Percentiles rank a stretch among this genome's conserved stretches.
These are phyloP conservation scores for Chymomyza caudatula DNA, from an alignment of 2,888 invertebrate species.

Conservation along the genomic window DNA sequence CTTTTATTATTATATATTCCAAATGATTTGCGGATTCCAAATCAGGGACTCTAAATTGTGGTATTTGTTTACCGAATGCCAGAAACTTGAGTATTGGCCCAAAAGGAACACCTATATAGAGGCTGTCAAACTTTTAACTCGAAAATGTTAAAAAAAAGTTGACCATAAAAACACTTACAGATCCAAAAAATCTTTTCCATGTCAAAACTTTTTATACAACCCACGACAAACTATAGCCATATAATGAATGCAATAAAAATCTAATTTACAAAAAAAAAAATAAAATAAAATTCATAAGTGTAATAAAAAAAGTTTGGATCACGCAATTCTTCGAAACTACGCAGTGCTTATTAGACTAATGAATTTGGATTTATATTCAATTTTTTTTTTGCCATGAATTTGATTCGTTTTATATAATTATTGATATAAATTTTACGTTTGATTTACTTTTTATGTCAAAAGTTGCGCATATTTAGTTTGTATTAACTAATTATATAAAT, in stretches of 20 bases:
- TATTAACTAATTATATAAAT: constrained; percentile 61
- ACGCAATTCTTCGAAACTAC: constrained; percentile 48
- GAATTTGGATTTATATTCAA: constrained; percentile 2
- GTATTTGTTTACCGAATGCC: no score
- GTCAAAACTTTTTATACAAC: not conserved
- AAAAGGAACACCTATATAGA: no score
- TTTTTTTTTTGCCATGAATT: constrained; percentile 15
- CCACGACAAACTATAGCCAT: not conserved
- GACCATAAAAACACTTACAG: no score
- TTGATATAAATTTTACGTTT: constrained; percentile 40
- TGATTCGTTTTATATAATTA: constrained; percentile 22
- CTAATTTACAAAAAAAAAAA: not conserved
- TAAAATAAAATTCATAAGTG: constrained; percentile 11
- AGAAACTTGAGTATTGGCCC: no score
- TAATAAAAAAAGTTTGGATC: constrained; percentile 32
- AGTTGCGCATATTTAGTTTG: constrained; percentile 48
- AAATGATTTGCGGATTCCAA: no score
- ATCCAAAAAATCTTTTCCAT: no score
- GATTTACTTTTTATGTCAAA: constrained; percentile 35
- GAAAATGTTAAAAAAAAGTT: no score
- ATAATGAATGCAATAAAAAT: no score
- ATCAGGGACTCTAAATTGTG: no score
- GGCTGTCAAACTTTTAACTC: no score
- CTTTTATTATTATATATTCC: no score
- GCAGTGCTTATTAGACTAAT: constrained; percentile 58